phyloP scores from a whole-genome alignment of 2,888 invertebrate genomes.

The Himalopsyche kuldschensis region DNA sequence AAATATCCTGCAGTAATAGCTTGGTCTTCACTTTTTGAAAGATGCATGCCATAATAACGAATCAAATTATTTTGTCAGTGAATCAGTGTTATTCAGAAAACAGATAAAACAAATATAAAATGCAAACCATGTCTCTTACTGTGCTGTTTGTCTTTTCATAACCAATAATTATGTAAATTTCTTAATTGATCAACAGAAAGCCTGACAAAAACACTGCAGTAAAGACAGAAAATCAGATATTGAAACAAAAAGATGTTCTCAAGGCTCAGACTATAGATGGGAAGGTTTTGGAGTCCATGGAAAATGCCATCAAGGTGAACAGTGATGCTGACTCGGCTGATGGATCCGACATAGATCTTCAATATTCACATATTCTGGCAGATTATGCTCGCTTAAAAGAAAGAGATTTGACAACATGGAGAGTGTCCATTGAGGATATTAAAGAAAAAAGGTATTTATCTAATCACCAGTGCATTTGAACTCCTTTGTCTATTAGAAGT shows the following conservation, averaged over 20 bases:
- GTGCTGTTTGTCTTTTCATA: too few relatives aligned
- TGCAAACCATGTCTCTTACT: conserved; percentile 8
- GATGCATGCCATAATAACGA: too few relatives aligned
- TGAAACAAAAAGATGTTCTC: conserved; percentile 65
- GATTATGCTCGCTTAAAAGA: conserved; percentile 51
- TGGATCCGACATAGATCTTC: conserved; percentile 44
- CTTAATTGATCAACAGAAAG: conserved; percentile 43
- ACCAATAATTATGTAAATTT: conserved; percentile 10
- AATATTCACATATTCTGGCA: conserved; percentile 52
- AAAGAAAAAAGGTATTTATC: conserved; percentile 50
- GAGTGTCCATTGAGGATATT: conserved; percentile 63
- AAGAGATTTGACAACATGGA: conserved; percentile 68
- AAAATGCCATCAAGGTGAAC: conserved; percentile 27
- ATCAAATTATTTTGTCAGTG: too few relatives aligned
- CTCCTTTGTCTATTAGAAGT: too few relatives aligned
- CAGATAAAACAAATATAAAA: conserved; percentile 30
- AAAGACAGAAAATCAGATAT: conserved; percentile 60
- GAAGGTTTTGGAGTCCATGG: conserved; percentile 50
- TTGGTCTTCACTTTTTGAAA: too few relatives aligned
- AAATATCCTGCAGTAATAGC: too few relatives aligned
- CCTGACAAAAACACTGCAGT: conserved; percentile 50
- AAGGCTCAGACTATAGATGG: conserved; percentile 59
- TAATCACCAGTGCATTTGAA: too few relatives aligned
- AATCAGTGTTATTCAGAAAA: too few relatives aligned
- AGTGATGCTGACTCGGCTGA: conserved; percentile 47